These are phyloP conservation scores for Drosophila pachea DNA, from an alignment of 1,140 invertebrate species.

Conservation along the genomic window DNA sequence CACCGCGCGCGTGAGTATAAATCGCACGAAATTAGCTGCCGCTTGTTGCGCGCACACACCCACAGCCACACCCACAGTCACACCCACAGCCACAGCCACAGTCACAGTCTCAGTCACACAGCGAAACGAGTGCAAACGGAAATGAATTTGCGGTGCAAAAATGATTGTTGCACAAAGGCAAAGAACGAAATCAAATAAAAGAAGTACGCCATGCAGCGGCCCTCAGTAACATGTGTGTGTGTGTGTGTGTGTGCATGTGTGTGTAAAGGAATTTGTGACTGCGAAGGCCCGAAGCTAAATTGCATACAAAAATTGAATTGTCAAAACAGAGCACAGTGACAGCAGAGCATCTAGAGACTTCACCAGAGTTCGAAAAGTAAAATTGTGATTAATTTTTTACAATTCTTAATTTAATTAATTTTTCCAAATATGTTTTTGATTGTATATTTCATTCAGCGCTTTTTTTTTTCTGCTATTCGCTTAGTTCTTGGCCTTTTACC, in stretches of 20 bases:
- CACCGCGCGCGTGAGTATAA: conserved; percentile 34
- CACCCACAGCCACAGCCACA: too few species aligned
- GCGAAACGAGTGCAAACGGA: conserved; percentile 55
- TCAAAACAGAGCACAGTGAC: conserved; percentile 44
- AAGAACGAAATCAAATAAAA: conserved; percentile 53
- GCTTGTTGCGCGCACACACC: conserved; percentile 44
- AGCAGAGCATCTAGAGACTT: background rate
- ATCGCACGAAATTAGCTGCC: conserved; percentile 59
- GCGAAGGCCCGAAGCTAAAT: conserved; percentile 40
- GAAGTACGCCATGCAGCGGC: conserved; percentile 29
- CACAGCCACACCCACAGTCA: conserved; percentile 10
- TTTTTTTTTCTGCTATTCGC: background rate
- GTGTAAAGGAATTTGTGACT: conserved; percentile 46
- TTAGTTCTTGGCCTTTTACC: conserved; percentile 16
- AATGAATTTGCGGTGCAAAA: conserved; percentile 73
- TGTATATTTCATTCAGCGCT: background rate
- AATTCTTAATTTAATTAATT: background rate
- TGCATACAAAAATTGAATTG: conserved; percentile 50
- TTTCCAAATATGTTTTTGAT: background rate
- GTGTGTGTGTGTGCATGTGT: conserved; percentile 13
- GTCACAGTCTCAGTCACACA: background rate
- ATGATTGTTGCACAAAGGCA: conserved; percentile 73
- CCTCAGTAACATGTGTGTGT: background rate
- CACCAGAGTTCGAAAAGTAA: background rate
- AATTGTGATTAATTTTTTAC: background rate